Evolutionary conservation across 2,888 invertebrate species (phyloP).

Genomic region (Trichacis sp.): DNA sequence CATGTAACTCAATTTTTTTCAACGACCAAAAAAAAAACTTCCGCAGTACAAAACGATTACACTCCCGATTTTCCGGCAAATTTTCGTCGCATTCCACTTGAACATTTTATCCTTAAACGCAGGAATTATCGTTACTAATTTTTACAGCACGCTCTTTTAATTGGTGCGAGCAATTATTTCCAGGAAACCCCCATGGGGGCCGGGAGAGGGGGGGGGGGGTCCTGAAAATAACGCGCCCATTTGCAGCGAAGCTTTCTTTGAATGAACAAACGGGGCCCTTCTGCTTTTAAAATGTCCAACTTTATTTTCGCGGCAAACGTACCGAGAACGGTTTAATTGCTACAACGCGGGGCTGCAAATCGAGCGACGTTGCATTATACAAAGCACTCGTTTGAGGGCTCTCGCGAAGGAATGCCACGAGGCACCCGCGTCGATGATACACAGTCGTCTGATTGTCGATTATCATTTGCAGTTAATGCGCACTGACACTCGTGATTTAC

Average conservation of each 20-base stretch:
- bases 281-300: neutral
- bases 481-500: neutral
- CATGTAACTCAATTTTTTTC: too few species aligned
- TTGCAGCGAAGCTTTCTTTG: neutral
- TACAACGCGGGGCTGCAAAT: neutral
- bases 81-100: too few species aligned
- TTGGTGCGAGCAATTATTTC: too few species aligned
- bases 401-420: neutral
- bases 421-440: constrained; percentile 2
- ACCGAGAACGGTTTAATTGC: neutral
- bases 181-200: too few species aligned
- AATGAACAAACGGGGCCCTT: neutral
- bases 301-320: neutral
- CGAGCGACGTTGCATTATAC: neutral
- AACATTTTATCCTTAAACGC: too few species aligned
- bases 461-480: constrained; percentile 10
- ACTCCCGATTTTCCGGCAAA: too few species aligned
- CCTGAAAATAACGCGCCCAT: too few species aligned
- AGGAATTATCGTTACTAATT: too few species aligned
- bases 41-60: too few species aligned
- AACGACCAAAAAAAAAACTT: too few species aligned
- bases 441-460: constrained; percentile 32
- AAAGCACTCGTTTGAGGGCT: neutral
- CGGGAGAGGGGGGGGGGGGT: too few species aligned
- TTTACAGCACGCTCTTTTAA: too few species aligned